A percentile compares a stretch with the other conserved stretches of the same genome.
phyloP scores from a whole-genome alignment of 1,140 invertebrate genomes.

The Daktulosphaira vitifoliae region DNA sequence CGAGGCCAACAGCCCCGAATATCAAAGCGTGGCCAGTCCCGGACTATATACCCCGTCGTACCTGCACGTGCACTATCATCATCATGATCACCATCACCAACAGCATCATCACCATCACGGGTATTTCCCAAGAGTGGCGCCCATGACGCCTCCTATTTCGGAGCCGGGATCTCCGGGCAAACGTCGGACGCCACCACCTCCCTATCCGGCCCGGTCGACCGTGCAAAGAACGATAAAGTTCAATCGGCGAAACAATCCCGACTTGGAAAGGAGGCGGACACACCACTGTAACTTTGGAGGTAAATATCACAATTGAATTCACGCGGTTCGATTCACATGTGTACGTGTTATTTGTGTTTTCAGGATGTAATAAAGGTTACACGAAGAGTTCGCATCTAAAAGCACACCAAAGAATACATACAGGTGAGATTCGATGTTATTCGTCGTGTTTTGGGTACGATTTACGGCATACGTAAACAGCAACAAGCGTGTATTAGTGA shows the following conservation, averaged over 20 bases:
- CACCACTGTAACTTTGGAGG: conserved; percentile 93
- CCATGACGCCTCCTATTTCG: conserved; percentile 69
- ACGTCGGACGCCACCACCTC: conserved; percentile 54
- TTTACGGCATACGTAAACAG: no score
- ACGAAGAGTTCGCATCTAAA: conserved; percentile 98
- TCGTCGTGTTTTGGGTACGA: background rate
- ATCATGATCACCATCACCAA: conserved; percentile 44
- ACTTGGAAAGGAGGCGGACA: conserved; percentile 85
- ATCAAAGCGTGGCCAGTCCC: conserved; percentile 16
- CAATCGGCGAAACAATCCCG: conserved; percentile 91
- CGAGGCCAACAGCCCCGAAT: conserved; percentile 45
- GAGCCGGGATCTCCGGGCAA: conserved; percentile 69
- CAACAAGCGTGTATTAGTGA: no score
- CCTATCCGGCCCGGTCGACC: conserved; percentile 49
- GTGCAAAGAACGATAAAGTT: conserved; percentile 52
- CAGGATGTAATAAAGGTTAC: conserved; percentile 96
- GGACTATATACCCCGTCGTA: conserved; percentile 14
- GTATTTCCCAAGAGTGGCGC: conserved; percentile 59
- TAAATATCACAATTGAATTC: conserved; percentile 51
- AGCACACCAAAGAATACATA: conserved; percentile 95
- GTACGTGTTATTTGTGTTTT: conserved; percentile 42
- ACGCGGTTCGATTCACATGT: background rate
- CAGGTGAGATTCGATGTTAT: conserved; percentile 58
- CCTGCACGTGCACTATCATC: conserved; percentile 42
- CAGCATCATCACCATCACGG: conserved; percentile 46